Evolutionary conservation across 2,888 invertebrate genomes (phyloP).

Genomic region (Brachyptera putata): DNA sequence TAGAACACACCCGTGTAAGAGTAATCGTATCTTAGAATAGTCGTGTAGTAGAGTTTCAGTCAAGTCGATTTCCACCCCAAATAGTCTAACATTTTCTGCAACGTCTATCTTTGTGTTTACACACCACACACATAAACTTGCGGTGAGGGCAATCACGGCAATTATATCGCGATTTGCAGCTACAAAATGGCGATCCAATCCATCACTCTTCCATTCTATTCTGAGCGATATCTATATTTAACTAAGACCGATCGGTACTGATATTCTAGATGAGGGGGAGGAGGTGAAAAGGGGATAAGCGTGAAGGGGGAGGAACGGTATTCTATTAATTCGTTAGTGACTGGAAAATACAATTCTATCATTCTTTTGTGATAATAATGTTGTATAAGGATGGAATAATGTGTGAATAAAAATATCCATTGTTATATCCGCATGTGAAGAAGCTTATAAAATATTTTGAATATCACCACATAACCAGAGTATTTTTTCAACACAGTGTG

Average conservation of each 20-base stretch:
- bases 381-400: too few relatives aligned
- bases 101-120: neutral
- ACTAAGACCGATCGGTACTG: conserved; percentile 7
- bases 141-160: too few relatives aligned
- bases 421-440: too few relatives aligned
- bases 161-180: conserved; percentile 11
- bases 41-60: too few relatives aligned
- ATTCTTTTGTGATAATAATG: too few relatives aligned
- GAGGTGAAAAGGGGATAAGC: neutral
- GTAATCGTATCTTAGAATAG: too few relatives aligned
- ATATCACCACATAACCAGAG: too few relatives aligned
- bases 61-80: neutral
- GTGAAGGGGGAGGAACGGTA: neutral
- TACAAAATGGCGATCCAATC: conserved; percentile 7
- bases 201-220: neutral
- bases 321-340: neutral
- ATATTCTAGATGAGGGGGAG: neutral
- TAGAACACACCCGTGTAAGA: too few relatives aligned
- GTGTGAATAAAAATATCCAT: too few relatives aligned
- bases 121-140: neutral
- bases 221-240: neutral
- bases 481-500: too few relatives aligned
- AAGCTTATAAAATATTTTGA: too few relatives aligned
- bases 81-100: neutral
- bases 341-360: neutral